phyloP scores from a whole-genome alignment of 2,797 vertebrate species.

The Anomalospiza imberbis region DNA sequence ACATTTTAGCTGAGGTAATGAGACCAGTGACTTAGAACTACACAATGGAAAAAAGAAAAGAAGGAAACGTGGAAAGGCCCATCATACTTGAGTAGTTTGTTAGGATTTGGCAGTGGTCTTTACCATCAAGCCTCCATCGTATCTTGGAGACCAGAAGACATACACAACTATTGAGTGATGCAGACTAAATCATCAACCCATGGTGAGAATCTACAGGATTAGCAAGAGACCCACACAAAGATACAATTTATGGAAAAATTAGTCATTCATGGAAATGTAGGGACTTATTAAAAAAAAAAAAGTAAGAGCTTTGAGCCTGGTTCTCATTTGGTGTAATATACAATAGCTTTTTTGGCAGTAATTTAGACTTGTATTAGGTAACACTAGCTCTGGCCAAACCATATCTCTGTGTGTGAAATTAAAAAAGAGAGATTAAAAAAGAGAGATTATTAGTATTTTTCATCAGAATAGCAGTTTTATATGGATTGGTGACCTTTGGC shows the following conservation, averaged over 20 bases:
- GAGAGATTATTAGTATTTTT: background rate
- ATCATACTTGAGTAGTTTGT: background rate
- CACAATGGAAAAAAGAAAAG: constrained; percentile 6
- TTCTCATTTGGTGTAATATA: background rate
- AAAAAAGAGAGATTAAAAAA: background rate
- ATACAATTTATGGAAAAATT: constrained; percentile 14
- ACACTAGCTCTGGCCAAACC: background rate
- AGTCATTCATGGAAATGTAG: background rate
- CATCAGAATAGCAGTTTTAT: background rate
- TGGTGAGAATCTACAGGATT: background rate
- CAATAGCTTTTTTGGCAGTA: background rate
- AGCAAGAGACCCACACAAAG: background rate
- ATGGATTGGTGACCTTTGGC: background rate
- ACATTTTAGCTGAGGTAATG: background rate
- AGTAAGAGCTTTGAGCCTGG: background rate
- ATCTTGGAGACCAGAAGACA: constrained; percentile 42
- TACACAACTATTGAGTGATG: background rate
- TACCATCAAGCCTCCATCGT: background rate
- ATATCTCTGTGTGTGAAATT: background rate
- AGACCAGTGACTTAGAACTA: background rate
- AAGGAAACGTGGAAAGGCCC: background rate
- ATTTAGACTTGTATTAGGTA: background rate
- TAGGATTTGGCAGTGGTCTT: background rate
- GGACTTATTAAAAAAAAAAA: background rate
- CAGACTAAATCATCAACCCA: background rate